Evolutionary conservation across 2,888 invertebrate genomes (phyloP), one percentile per base, ranked within the genome.

Genomic region (Lymantria dispar): DNA sequence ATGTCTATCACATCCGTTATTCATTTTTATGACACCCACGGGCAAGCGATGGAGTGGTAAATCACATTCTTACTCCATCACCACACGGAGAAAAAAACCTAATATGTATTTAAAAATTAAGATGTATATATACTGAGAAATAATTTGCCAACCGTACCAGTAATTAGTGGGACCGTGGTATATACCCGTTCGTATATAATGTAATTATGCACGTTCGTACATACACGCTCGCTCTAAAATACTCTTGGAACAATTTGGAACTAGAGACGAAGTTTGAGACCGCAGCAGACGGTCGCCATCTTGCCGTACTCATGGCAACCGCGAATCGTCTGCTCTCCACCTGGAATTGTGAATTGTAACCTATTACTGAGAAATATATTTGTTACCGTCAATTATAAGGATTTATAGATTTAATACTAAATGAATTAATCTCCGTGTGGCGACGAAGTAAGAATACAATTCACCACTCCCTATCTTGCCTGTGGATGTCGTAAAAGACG

Each of bases 261-360:
- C 87, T 88, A 85, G 85, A 85, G 77, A 76, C 83, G 79, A 87
- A 90, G 83, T 87, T 89, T 80, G 83, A 77, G 87, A 89, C 89
- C 89, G 80, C 88, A 86, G 82, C 82, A 87, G 87, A 83, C 87
- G 83, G 65, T 84, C 78, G 85, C 90, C 91, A 90, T 91, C 79
- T 90, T 89, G 86, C 74, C 78, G 87, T 91, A 71, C 76, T 81
- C 76, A 81, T 86, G 78, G 83, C 63, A 76, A 72, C 81, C 83
- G 72, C 81, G 78, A 85, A 87, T 85, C 85, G 85, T 89, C 86
- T 86, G 72, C 71, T 78, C 72, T 68, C 74, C 77, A 87, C 85
- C 87, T 86, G 85, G 77, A 86, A 85, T 78, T 85, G 77, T 76
- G 68, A 68, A 72, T 76, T 83, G 80, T 84, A 83, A 50, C 45